Percentiles rank a stretch among this genome's conserved stretches.
These are phyloP conservation scores for Ceuthmochares aereus DNA, from an alignment of 2,113 vertebrate species.

Conservation along the genomic window DNA sequence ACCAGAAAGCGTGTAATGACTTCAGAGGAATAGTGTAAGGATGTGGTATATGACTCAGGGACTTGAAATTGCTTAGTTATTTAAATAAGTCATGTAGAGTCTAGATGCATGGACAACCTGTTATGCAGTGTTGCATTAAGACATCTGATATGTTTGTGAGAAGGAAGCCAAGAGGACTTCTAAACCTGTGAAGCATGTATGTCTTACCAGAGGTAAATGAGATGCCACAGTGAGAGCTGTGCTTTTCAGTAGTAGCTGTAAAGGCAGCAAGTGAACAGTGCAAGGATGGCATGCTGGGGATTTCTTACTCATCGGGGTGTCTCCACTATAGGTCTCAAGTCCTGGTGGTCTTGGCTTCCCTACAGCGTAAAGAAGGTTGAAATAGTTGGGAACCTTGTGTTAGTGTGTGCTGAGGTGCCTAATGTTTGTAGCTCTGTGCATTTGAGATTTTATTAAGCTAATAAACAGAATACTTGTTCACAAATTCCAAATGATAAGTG, in stretches of 20 bases:
- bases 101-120: background rate
- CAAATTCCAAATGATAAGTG: background rate
- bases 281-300: background rate
- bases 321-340: background rate
- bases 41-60: conserved; percentile 15
- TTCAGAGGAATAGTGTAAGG: background rate
- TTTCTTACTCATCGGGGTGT: background rate
- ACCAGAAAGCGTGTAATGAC: background rate
- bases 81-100: background rate
- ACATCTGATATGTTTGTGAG: background rate
- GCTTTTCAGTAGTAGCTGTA: background rate
- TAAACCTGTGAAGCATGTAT: background rate
- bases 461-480: conserved; percentile 39
- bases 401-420: background rate
- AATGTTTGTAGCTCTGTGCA: conserved; percentile 2
- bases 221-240: background rate
- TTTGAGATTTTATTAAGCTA: conserved; percentile 6
- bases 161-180: background rate
- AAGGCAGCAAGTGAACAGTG: background rate
- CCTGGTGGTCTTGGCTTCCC: background rate
- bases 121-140: background rate
- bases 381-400: background rate
- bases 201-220: background rate
- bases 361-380: background rate
- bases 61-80: background rate